Evolutionary conservation across 2,888 invertebrate genomes (phyloP).

Genomic region (Podotricha telesiphe): DNA sequence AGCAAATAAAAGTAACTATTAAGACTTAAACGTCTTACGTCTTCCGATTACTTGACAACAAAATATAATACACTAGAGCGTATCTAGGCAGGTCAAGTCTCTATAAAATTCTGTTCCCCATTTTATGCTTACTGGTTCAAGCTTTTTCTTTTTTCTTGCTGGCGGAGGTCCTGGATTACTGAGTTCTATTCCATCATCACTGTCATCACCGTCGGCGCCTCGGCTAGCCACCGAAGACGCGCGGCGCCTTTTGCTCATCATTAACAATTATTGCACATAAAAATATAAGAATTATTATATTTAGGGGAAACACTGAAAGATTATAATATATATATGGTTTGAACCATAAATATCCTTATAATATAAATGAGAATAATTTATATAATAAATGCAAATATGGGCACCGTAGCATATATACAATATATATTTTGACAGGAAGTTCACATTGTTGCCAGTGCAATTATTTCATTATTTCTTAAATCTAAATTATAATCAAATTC

Average conservation of each 20-base stretch:
- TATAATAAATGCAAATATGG: no score
- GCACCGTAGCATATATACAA: not conserved
- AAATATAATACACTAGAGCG: not conserved
- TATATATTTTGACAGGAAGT: slow-evolving; percentile 27
- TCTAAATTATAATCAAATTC: no score
- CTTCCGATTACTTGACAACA: not conserved
- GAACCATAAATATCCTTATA: not conserved
- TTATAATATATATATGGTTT: not conserved
- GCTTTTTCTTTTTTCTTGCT: slow-evolving; percentile 85
- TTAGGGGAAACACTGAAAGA: not conserved
- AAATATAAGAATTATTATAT: not conserved
- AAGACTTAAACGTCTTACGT: no score
- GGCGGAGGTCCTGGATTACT: slow-evolving; percentile 77
- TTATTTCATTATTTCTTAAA: not conserved
- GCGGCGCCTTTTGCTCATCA: slow-evolving; percentile 91
- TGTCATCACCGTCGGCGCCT: slow-evolving; percentile 86
- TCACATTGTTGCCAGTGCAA: slow-evolving; percentile 9
- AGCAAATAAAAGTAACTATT: no score
- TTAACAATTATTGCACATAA: slow-evolving; percentile 4
- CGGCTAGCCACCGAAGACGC: slow-evolving; percentile 93
- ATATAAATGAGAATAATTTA: not conserved
- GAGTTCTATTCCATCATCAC: slow-evolving; percentile 85
- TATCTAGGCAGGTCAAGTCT: not conserved
- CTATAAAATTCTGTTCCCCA: not conserved
- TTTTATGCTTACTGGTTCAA: slow-evolving; percentile 86